Evolutionary conservation across 1,140 invertebrate genomes (phyloP), one percentile per base, ranked within the genome.

Genomic region (Caenorhabditis tropicalis): DNA sequence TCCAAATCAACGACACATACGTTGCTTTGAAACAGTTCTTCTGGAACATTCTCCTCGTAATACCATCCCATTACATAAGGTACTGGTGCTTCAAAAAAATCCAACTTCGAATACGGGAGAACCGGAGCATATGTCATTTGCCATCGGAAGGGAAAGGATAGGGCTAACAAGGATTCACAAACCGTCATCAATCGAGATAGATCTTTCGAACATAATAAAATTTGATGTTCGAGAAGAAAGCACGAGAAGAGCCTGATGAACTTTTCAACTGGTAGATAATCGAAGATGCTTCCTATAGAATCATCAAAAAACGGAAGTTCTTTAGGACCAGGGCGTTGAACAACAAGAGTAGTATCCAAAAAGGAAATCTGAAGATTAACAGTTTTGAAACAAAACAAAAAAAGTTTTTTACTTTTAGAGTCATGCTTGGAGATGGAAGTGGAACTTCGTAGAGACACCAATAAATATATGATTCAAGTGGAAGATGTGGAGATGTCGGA

Each of bases 111-210:
- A 27, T 96, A 95, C 1, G 98, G 98, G 86, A 99, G 92, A 89
- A 99, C 99, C 6, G 98, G 98, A 31, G 99, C 98, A 92, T 99
- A 99, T 0, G 99, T 97, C 92, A 99, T 96, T 81, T 97, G 96
- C 98, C 98, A 99, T 7, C 94, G 93, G 91, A 99, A 99, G 0
- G 98, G 98, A 91, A 98, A 96, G 4, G 98, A 92, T 29, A 99
- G 92, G 0, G 95, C 93, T 36, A 94, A 95, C 65, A 99, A 94
- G 88, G 95, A 95, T 92, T 99, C 98, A 19, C 97, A 96, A 2
- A 99, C 96, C 58, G 98, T 93, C 97, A 99, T 99, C 85, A 99
- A 92, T 89, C 95, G 95, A 92, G 83, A 80, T 29, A 91, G 92
- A 97, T 95, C 95, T 92, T 94, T 94, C 79, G 97, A 98, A 91